These are phyloP conservation scores for Lottia gigantea DNA, from an alignment of 2,888 invertebrate species.

Conservation along the genomic window DNA sequence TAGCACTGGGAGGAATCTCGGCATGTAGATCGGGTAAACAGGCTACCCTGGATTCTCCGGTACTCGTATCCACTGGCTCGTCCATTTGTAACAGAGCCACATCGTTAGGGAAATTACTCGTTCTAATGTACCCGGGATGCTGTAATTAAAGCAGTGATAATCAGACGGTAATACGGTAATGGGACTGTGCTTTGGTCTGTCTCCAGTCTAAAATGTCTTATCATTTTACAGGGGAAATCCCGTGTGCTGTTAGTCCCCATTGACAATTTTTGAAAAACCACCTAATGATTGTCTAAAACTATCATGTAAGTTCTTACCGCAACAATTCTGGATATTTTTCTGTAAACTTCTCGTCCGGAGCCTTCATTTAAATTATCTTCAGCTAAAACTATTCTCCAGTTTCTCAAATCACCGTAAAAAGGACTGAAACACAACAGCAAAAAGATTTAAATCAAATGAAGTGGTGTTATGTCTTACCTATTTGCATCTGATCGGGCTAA, in stretches of 20 bases:
- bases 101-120: constrained; percentile 44
- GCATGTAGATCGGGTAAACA: constrained; percentile 34
- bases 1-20: constrained; percentile 19
- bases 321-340: constrained; percentile 35
- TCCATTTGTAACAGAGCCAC: constrained; percentile 39
- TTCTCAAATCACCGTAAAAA: constrained; percentile 38
- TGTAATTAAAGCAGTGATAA: constrained; percentile 14
- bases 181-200: too few species aligned
- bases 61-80: constrained; percentile 31
- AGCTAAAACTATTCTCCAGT: constrained; percentile 39
- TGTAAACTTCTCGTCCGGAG: constrained; percentile 37
- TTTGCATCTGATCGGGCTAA: too few species aligned
- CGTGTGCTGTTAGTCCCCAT: too few species aligned
- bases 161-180: too few species aligned
- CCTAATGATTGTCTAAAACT: too few species aligned
- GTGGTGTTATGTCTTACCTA: too few species aligned
- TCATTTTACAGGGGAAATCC: too few species aligned
- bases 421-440: constrained; percentile 25
- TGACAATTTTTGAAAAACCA: too few species aligned
- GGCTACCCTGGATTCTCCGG: constrained; percentile 32
- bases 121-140: constrained; percentile 41
- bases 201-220: too few species aligned
- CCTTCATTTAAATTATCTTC: constrained; percentile 36
- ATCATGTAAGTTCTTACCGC: constrained; percentile 31
- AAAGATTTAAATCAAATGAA: too few species aligned